A percentile compares a stretch with the other conserved stretches of the same genome.
These are phyloP conservation scores for Panorpa germanica DNA, from an alignment of 2,888 invertebrate species.

Conservation along the genomic window DNA sequence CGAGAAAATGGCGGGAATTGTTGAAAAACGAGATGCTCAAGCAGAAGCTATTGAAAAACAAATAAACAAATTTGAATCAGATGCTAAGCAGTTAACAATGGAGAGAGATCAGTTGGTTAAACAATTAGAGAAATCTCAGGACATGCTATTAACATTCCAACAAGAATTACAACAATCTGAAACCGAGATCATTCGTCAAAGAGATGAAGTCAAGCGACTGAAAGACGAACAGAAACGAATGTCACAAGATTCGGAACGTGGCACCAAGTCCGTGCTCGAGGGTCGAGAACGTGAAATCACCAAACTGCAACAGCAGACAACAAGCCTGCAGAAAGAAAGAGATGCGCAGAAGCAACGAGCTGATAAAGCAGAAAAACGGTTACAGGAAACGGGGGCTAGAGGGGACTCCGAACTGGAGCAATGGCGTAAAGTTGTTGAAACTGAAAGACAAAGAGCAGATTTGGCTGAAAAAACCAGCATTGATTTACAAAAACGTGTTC, in stretches of 20 bases:
- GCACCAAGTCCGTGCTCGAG: constrained; percentile 49
- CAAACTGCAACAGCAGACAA: constrained; percentile 48
- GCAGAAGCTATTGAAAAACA: constrained; percentile 71
- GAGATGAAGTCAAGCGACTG: constrained; percentile 56
- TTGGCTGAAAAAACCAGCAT: constrained; percentile 59
- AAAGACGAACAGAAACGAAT: constrained; percentile 52
- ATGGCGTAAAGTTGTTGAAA: constrained; percentile 61
- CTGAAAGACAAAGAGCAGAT: constrained; percentile 59
- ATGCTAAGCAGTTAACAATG: constrained; percentile 67
- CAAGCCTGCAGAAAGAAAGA: constrained; percentile 38
- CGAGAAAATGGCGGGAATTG: constrained; percentile 56
- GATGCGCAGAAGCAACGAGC: constrained; percentile 46
- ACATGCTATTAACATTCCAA: constrained; percentile 85
- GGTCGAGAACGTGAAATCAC: constrained; percentile 49
- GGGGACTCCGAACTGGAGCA: constrained; percentile 54
- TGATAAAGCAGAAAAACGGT: constrained; percentile 53
- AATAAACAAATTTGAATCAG: constrained; percentile 65
- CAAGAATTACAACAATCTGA: constrained; percentile 73
- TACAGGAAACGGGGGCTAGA: constrained; percentile 47
- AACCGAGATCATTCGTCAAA: constrained; percentile 60
- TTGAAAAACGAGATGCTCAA: constrained; percentile 62
- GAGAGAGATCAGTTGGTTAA: constrained; percentile 76
- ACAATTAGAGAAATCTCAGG: constrained; percentile 82
- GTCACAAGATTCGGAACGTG: constrained; percentile 48
- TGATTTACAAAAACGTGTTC: constrained; percentile 62